Evolutionary conservation across 2,797 vertebrate genomes (phyloP), one percentile per base, ranked within the genome.

Genomic region (Choloepus didactylus): DNA sequence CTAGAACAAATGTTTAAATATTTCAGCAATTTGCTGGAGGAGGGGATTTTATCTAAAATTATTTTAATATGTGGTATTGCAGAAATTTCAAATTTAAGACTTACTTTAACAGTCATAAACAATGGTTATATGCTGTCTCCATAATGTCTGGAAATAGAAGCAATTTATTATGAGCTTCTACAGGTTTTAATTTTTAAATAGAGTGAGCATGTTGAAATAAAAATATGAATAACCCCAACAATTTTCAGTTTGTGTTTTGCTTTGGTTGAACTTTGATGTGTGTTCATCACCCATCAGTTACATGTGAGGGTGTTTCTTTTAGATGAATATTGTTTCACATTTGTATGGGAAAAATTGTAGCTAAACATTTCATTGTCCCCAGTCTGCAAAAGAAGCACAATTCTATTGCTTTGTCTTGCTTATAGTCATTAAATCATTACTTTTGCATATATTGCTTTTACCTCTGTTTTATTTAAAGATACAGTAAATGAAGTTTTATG

Each of bases 401-500:
- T 98, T 98, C 98, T 98, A 98, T 98, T 98, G 98, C 98, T 99
- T 98, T 98, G 98, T 98, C 98, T 98, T 98, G 98, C 98, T 99
- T 98, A 98, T 98, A 98, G 98, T 99, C 98, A 98, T 99, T 99
- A 99, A 99, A 98, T 98, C 98, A 98, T 98, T 98, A 99, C 98
- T 99, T 99, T 98, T 98, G 98, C 98, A 98, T 98, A 98, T 98
- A 98, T 98, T 98, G 97, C 98, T 98, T 97, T 95, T 98, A 98
- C 93, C 98, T 98, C 96, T 96, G 97, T 98, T 98, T 98, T 98
- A 98, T 98, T 98, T 98, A 97, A 98, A 98, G 97, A 98, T 97
- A 97, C 95, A 97, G 98, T 98, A 98, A 98, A 97, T 97, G 96
- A 97, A 97, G 97, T 98, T 98, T 98, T 98, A 97, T 97, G 98